Conservation (phyloP, 2,113 vertebrate species). For the Tor tambroides region DNA sequence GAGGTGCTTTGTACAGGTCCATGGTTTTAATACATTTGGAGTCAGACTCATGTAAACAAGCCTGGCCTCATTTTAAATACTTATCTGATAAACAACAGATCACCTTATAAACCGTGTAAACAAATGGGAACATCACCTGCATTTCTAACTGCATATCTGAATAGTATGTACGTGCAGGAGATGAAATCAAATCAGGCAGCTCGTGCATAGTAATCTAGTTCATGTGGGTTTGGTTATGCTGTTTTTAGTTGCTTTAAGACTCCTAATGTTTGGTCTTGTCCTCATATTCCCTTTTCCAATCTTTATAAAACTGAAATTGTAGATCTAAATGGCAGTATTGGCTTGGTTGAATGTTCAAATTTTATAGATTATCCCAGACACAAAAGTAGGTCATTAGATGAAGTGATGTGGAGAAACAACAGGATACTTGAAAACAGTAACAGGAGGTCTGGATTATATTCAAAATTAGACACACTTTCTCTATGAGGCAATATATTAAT, state of each 20-base stretch:
- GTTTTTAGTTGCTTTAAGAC: conserved; percentile 33
- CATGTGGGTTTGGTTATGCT: conserved; percentile 44
- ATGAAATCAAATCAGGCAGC: conserved; percentile 8
- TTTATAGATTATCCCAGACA: neutral
- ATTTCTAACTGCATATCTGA: neutral
- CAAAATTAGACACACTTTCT: neutral
- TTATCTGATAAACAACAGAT: neutral
- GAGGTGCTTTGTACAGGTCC: neutral
- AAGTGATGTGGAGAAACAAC: neutral
- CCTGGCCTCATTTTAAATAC: neutral
- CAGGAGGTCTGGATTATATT: neutral
- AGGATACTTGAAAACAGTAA: neutral
- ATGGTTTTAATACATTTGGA: neutral
- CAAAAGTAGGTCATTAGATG: neutral
- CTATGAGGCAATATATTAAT: neutral
- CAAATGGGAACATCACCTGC: neutral
- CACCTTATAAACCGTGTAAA: neutral
- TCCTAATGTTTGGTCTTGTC: neutral
- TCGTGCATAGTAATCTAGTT: conserved; percentile 30
- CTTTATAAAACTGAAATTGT: neutral
- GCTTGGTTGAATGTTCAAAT: neutral
- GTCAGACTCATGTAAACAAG: neutral
- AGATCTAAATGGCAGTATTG: neutral
- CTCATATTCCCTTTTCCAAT: neutral
- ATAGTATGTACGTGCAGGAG: neutral